phyloP scores from a whole-genome alignment of 2,113 vertebrate species.

The Notarius lentiginosus region DNA sequence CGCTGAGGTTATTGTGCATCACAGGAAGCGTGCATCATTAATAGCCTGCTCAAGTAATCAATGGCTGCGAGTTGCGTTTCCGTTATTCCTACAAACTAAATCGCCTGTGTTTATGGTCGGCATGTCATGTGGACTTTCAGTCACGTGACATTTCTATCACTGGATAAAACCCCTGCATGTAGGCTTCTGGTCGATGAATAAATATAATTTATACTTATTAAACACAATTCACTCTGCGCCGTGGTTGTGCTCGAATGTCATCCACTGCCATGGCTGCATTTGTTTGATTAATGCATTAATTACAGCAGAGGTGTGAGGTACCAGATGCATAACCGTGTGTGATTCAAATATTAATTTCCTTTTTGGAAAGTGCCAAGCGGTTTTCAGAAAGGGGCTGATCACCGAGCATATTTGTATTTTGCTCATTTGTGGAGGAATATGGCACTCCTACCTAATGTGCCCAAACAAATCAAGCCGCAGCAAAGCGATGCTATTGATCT shows the following conservation, averaged over 20 bases:
- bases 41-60: neutral
- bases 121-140: neutral
- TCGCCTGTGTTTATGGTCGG: neutral
- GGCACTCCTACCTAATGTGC: neutral
- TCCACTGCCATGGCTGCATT: neutral
- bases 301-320: neutral
- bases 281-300: constrained; percentile 32
- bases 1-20: neutral
- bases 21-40: neutral
- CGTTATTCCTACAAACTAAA: neutral
- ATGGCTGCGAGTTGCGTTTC: neutral
- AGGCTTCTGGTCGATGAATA: neutral
- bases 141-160: neutral
- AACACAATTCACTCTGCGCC: neutral
- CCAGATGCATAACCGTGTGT: constrained; percentile 21
- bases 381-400: neutral
- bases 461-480: neutral
- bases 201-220: neutral
- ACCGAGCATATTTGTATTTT: too few relatives aligned
- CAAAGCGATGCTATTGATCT: neutral
- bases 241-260: constrained; percentile 15
- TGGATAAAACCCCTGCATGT: neutral
- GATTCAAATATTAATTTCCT: constrained; percentile 23
- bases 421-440: neutral
- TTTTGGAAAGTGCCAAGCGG: neutral